Conservation (phyloP, 2,888 invertebrate genomes). For the Eumerus sabulonum region DNA sequence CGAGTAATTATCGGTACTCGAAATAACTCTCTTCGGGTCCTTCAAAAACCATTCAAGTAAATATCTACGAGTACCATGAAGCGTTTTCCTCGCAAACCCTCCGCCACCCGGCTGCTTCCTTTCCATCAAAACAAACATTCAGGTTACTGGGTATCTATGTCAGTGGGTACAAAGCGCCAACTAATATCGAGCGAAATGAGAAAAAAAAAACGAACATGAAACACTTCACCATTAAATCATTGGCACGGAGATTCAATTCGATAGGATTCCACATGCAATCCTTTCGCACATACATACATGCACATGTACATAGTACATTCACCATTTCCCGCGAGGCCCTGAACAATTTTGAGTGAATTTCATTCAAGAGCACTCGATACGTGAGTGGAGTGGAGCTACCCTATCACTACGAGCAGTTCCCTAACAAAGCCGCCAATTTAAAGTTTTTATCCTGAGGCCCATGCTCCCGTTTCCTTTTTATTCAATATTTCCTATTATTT, state of each 20-base stretch:
- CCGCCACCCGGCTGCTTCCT: too few relatives aligned
- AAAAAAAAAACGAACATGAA: not conserved
- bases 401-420: slow-evolving; percentile 19
- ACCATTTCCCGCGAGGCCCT: not conserved
- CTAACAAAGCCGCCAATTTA: slow-evolving; percentile 50
- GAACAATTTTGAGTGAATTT: slow-evolving; percentile 24
- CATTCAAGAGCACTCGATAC: slow-evolving; percentile 32
- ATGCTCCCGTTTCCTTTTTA: slow-evolving; percentile 2
- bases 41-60: too few relatives aligned
- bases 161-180: slow-evolving; percentile 11
- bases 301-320: too few relatives aligned
- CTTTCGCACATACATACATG: not conserved
- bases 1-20: too few relatives aligned
- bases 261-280: slow-evolving; percentile 3
- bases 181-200: slow-evolving; percentile 20
- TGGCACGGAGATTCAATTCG: slow-evolving; percentile 23
- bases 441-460: slow-evolving; percentile 36
- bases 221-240: slow-evolving; percentile 24
- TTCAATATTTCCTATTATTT: not conserved
- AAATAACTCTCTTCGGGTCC: too few relatives aligned
- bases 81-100: too few relatives aligned
- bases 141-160: slow-evolving; percentile 23
- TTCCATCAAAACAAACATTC: slow-evolving; percentile 6
- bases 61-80: too few relatives aligned
- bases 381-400: slow-evolving; percentile 4